Base-by-base conservation (phyloP, 2,888 invertebrate species). In the Cheilosia impressa region DNA sequence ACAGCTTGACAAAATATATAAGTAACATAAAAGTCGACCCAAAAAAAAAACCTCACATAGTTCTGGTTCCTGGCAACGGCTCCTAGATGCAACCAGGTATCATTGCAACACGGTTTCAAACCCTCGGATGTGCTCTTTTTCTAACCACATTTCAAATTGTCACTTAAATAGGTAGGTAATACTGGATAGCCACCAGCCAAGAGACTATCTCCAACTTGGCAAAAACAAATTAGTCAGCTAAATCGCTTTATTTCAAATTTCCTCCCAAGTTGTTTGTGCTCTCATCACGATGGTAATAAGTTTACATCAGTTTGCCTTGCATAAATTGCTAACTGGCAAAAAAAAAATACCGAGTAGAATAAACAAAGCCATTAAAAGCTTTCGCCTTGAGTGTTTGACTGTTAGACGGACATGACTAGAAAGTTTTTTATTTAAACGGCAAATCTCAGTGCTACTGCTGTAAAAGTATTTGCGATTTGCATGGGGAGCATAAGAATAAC, bases 351-450 rank as follows among this genome's bases (percentile, higher is more conserved):
- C 15, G 24, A 10, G 15, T 52, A 13, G 22, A 24, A 52, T 52
- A 52, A 52, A 52, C 24, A 52, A 52, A 27, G 15, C 15, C 52
- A 52, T 15, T 52, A 24, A 52, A 52, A 52, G 52, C 52, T 27
- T 52, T 52, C 1, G 52, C 52, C 52, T 24, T 24, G 22, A 52
- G 52, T 52, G 52, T 52, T 52, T 24, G 31, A 31, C 9, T 31
- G 31, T 2, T 9, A 9, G 31, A 31, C 31, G 1, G 38, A 38
- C 38, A 38, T 38, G 52, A 15, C 52, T 22, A 52, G 52, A 52
- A 52, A 52, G 52, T 52, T 52, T 52, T 27, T 7, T 7, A 3
- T 27, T 52, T 0, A 15, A 52, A 52, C 24, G 5, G 24, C n/a
- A 52, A 52, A n/a, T 52, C 13, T 47, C 47, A 38, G 13, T 38